These are phyloP conservation scores for Morinoia aosen DNA, from an alignment of 2,888 invertebrate species.

Conservation along the genomic window DNA sequence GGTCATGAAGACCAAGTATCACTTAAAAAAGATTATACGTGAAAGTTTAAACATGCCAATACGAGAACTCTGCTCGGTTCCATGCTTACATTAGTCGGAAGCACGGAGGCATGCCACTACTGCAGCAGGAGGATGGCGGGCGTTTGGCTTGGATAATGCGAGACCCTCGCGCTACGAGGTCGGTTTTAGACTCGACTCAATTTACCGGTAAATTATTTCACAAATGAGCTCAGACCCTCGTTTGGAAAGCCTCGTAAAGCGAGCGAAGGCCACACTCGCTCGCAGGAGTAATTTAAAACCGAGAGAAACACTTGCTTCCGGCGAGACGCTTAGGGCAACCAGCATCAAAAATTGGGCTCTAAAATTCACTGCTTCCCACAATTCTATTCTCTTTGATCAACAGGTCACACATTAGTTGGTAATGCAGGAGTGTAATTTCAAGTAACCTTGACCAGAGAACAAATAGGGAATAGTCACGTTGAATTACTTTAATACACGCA, in stretches of 20 bases:
- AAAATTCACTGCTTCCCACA: neutral
- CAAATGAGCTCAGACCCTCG: slow-evolving; percentile 41
- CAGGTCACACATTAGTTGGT: no score
- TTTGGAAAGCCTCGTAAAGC: slow-evolving; percentile 43
- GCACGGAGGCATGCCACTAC: neutral
- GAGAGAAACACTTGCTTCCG: neutral
- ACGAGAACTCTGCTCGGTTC: neutral
- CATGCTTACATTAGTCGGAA: neutral
- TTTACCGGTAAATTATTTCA: slow-evolving; percentile 50
- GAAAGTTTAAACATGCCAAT: no score
- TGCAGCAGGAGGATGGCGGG: neutral
- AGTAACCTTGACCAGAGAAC: neutral
- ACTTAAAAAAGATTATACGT: no score
- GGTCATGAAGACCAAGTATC: no score
- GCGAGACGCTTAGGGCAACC: neutral
- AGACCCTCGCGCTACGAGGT: slow-evolving; percentile 26
- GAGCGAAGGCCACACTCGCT: neutral
- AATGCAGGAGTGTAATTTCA: neutral
- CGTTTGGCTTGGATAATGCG: neutral
- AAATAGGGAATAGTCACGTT: neutral
- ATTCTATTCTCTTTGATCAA: neutral
- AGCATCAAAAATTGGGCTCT: neutral
- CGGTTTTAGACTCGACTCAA: slow-evolving; percentile 36
- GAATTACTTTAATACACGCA: no score
- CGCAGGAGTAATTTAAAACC: neutral